A percentile compares a stretch with the other conserved stretches of the same genome.
Conservation (phyloP, 2,888 invertebrate genomes). For the Lamellibrachia satsuma region DNA sequence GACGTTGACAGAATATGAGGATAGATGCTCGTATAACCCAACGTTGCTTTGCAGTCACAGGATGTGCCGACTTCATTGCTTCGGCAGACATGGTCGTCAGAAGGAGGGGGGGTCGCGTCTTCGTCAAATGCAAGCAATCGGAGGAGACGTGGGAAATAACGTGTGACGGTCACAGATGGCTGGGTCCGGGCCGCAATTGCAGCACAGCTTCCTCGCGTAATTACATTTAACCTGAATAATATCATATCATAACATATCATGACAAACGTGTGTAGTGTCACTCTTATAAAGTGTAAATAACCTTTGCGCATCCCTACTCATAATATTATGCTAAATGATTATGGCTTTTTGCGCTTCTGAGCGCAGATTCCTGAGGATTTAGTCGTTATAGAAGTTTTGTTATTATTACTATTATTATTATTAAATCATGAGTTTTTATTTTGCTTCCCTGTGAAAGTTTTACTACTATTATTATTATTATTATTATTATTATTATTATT, state of each 20-base stretch:
- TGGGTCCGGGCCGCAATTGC: slow-evolving; percentile 25
- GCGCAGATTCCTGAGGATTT: too few species aligned
- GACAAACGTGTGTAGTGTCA: neutral
- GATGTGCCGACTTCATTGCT: slow-evolving; percentile 19
- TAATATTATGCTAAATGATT: too few species aligned
- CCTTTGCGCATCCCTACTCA: too few species aligned
- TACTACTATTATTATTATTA: too few species aligned
- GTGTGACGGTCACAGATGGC: slow-evolving; percentile 25
- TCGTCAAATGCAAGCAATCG: slow-evolving; percentile 26
- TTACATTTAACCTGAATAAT: neutral
- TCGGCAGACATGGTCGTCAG: slow-evolving; percentile 24
- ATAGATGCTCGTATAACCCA: neutral
- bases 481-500: too few species aligned
- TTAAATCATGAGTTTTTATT: too few species aligned
- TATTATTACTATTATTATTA: too few species aligned
- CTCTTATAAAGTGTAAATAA: neutral
- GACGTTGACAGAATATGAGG: neutral
- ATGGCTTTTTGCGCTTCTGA: too few species aligned
- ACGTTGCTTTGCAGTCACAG: slow-evolving; percentile 20
- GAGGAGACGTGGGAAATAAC: slow-evolving; percentile 28
- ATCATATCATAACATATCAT: neutral
- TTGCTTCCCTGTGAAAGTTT: too few species aligned
- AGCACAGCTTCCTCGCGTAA: slow-evolving; percentile 19
- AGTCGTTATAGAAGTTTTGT: too few species aligned
- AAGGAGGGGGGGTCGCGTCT: neutral